Conservation (phyloP, 2,797 vertebrate species). For the Anolis apletophallus region DNA sequence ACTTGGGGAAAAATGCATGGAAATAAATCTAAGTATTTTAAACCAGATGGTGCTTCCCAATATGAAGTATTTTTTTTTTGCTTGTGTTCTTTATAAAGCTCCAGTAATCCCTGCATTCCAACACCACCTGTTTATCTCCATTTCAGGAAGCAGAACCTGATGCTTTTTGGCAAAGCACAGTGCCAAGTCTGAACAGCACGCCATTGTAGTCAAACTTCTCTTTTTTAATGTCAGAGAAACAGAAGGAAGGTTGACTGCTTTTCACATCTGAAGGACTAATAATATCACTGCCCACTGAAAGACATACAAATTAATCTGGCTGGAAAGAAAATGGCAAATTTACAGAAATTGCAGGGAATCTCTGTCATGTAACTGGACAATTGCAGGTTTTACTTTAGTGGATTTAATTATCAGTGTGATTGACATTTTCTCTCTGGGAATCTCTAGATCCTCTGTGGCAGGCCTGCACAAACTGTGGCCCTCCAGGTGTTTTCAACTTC, state of each 20-base stretch:
- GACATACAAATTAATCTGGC: neutral
- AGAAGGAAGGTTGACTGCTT: constrained; percentile 11
- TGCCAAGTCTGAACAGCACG: neutral
- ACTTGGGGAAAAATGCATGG: neutral
- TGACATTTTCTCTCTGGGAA: too few relatives aligned
- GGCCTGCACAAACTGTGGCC: too few relatives aligned
- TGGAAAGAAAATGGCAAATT: neutral
- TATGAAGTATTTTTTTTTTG: neutral
- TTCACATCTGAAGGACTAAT: constrained; percentile 16
- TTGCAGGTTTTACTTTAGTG: too few relatives aligned
- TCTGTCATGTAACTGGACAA: neutral
- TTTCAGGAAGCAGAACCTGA: constrained; percentile 24
- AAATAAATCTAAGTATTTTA: constrained; percentile 17
- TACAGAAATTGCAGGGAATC: too few relatives aligned
- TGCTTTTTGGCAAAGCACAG: constrained; percentile 30
- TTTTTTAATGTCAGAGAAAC: constrained; percentile 26
- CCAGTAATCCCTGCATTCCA: constrained; percentile 14
- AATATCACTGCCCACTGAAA: constrained; percentile 5
- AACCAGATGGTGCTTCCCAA: constrained; percentile 20
- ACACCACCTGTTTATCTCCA: constrained; percentile 29
- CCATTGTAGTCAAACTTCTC: constrained; percentile 28
- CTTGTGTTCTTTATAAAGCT: constrained; percentile 11
- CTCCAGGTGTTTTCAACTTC: too few relatives aligned
- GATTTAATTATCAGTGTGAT: too few relatives aligned
- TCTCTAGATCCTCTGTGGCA: too few relatives aligned